Percentiles rank a stretch among this genome's conserved stretches.
Evolutionary conservation across 2,797 vertebrate species (phyloP).

Genomic region (Florisuga fusca): DNA sequence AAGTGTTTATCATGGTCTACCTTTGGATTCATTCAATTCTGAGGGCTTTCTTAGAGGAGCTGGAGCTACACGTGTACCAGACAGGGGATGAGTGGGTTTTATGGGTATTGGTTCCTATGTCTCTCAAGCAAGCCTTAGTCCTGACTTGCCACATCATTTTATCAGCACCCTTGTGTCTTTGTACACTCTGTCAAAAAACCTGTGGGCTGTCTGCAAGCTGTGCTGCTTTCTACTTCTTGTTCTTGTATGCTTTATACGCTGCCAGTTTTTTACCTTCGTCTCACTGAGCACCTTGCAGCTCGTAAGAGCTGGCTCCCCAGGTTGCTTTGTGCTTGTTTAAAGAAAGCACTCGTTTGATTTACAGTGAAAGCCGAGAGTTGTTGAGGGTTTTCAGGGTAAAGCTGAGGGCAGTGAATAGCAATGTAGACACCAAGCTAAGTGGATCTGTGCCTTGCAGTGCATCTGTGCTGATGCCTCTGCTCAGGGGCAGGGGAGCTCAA

Average conservation of each 20-base stretch:
- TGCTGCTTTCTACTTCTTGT: not conserved
- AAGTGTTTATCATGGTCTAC: not conserved
- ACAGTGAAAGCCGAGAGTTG: not conserved
- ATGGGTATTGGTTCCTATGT: not conserved
- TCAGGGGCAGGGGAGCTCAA: not conserved
- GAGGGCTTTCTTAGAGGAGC: not conserved
- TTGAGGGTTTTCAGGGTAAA: not conserved
- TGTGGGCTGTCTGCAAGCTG: not conserved
- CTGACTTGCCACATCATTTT: not conserved
- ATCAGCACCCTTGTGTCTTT: not conserved
- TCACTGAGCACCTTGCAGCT: not conserved
- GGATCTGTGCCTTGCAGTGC: not conserved
- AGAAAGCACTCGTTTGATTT: not conserved
- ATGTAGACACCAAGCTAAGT: not conserved
- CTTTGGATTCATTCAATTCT: not conserved
- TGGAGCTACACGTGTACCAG: not conserved
- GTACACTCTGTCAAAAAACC: not conserved
- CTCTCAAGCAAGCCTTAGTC: not conserved
- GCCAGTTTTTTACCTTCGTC: not conserved
- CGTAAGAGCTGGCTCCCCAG: accelerated
- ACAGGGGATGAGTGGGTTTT: not conserved
- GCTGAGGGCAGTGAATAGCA: not conserved
- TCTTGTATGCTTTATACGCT: not conserved
- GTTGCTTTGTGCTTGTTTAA: not conserved
- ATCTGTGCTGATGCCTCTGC: not conserved